These are phyloP conservation scores for Chelon auratus DNA, from an alignment of 2,797 vertebrate genomes.

Conservation along the genomic window DNA sequence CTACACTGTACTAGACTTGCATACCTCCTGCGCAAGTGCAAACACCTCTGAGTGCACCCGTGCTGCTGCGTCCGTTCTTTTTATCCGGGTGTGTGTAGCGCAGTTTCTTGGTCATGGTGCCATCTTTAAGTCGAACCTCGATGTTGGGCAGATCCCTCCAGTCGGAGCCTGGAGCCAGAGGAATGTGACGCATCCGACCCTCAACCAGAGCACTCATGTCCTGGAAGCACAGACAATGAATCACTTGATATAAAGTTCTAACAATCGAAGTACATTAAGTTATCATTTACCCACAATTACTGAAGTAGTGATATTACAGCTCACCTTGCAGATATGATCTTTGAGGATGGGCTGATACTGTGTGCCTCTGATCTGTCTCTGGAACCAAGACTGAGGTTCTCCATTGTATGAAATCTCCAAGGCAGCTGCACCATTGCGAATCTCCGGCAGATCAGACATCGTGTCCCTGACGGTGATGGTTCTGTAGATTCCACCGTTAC, in stretches of 20 bases:
- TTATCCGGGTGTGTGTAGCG: slow-evolving; percentile 91
- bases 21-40: slow-evolving; percentile 93
- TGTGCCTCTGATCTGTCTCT: slow-evolving; percentile 94
- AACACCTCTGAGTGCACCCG: slow-evolving; percentile 89
- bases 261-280: not conserved
- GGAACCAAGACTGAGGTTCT: slow-evolving; percentile 99
- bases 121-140: slow-evolving; percentile 91
- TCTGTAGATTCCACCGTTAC: slow-evolving; percentile 92
- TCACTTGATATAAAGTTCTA: too few species aligned
- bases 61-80: slow-evolving; percentile 92
- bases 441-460: slow-evolving; percentile 97
- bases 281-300: not conserved
- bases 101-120: slow-evolving; percentile 91
- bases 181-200: slow-evolving; percentile 95
- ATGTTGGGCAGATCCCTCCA: slow-evolving; percentile 98
- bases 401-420: slow-evolving; percentile 97
- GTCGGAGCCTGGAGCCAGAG: slow-evolving; percentile 93
- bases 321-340: slow-evolving; percentile 98
- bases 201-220: slow-evolving; percentile 98
- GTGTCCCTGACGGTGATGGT: slow-evolving; percentile 97
- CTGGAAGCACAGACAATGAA: slow-evolving; percentile 70
- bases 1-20: not conserved
- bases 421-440: slow-evolving; percentile 91
- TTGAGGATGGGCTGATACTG: slow-evolving; percentile 98
- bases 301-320: not conserved